phyloP scores from a whole-genome alignment of 2,797 vertebrate genomes.

The Zalophus californianus region DNA sequence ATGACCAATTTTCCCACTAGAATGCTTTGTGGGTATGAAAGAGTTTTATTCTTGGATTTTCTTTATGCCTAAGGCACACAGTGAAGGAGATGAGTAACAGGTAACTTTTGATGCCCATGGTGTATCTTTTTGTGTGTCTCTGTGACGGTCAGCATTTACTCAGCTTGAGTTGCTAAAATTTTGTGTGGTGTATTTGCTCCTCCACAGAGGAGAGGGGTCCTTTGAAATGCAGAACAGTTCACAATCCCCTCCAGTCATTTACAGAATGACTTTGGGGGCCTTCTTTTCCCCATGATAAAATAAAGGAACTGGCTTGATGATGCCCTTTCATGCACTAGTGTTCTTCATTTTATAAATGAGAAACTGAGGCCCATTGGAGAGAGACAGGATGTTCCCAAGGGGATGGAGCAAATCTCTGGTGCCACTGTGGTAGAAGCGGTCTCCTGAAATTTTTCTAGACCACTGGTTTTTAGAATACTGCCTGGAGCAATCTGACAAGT shows the following conservation, averaged over 20 bases:
- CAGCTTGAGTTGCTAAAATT: background rate
- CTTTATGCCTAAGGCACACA: background rate
- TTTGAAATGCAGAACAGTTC: background rate
- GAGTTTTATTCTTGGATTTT: slow-evolving; percentile 67
- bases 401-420: background rate
- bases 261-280: background rate
- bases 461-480: background rate
- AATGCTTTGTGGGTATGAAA: slow-evolving; percentile 41
- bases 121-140: background rate
- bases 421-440: background rate
- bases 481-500: background rate
- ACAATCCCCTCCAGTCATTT: background rate
- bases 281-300: background rate
- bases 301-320: background rate
- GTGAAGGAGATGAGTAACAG: background rate
- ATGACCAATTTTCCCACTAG: slow-evolving; percentile 53
- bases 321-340: background rate
- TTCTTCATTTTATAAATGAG: slow-evolving; percentile 27
- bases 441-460: background rate
- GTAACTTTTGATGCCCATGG: background rate
- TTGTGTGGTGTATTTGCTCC: background rate
- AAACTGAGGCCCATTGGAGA: background rate
- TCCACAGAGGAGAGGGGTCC: background rate
- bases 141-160: background rate
- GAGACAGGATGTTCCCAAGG: background rate